These are phyloP conservation scores for Coilia nasus DNA, from an alignment of 2,797 vertebrate species.

Conservation along the genomic window DNA sequence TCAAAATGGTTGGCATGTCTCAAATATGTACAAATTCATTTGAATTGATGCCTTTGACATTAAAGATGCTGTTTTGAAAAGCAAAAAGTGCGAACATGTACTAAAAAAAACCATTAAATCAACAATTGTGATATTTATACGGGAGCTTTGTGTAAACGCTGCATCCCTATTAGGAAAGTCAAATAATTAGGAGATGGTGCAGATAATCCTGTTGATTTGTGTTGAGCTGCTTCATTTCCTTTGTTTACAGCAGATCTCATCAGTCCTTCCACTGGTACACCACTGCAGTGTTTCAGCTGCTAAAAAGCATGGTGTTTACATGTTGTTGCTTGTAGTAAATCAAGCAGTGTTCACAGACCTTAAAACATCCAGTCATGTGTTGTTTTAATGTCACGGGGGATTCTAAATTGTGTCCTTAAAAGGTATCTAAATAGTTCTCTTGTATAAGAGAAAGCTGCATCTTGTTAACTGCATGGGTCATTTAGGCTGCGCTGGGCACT, in stretches of 20 bases:
- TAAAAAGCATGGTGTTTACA: neutral
- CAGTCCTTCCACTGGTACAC: slow-evolving; percentile 50
- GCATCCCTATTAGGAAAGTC: too few relatives aligned
- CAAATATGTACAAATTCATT: neutral
- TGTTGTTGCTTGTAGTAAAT: neutral
- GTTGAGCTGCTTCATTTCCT: neutral
- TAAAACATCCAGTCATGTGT: neutral
- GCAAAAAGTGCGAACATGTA: too few relatives aligned
- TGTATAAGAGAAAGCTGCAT: neutral
- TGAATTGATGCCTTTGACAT: neutral
- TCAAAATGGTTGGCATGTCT: neutral
- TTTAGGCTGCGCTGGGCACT: neutral
- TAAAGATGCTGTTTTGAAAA: too few relatives aligned
- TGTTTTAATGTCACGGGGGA: neutral
- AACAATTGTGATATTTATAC: too few relatives aligned
- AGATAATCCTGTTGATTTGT: neutral
- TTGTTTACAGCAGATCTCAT: slow-evolving; percentile 10
- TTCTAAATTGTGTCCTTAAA: neutral
- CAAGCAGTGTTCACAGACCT: neutral
- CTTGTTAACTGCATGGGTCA: neutral
- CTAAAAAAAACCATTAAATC: too few relatives aligned
- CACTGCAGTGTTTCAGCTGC: slow-evolving; percentile 36
- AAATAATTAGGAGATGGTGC: neutral
- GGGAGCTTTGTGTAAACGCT: too few relatives aligned
- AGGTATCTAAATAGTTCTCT: neutral